A percentile compares a stretch with the other conserved stretches of the same genome.
Evolutionary conservation across 2,888 invertebrate species (phyloP).

Genomic region (Scelioninae gen. 1): DNA sequence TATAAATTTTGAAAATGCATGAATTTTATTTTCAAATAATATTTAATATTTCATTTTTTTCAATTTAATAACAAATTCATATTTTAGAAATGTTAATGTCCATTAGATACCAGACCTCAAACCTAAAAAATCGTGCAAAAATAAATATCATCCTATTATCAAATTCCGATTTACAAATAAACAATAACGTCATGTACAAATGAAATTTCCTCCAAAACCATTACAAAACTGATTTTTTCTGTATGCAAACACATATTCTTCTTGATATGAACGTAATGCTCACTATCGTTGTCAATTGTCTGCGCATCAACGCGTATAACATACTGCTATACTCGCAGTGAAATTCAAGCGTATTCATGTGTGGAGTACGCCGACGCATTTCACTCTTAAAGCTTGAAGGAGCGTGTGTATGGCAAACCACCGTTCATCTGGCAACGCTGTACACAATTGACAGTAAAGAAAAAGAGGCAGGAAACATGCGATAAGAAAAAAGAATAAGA

Average conservation of each 20-base stretch:
- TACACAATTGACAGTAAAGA: slow-evolving; percentile 41
- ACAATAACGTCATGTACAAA: too few relatives aligned
- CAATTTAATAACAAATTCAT: too few relatives aligned
- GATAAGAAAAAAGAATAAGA: background rate
- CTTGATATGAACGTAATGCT: slow-evolving; percentile 23
- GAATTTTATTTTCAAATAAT: too few relatives aligned
- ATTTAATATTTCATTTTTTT: too few relatives aligned
- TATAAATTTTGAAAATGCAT: too few relatives aligned
- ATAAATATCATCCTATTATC: too few relatives aligned
- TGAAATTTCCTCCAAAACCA: too few relatives aligned
- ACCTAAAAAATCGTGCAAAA: too few relatives aligned
- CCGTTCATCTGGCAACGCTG: slow-evolving; percentile 71
- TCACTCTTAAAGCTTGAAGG: slow-evolving; percentile 56
- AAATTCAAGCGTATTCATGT: slow-evolving; percentile 62
- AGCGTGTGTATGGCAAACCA: slow-evolving; percentile 74
- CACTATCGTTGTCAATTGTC: slow-evolving; percentile 59
- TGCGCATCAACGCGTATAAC: slow-evolving; percentile 59
- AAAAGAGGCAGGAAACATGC: background rate
- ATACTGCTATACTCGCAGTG: slow-evolving; percentile 41
- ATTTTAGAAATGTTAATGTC: too few relatives aligned
- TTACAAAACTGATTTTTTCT: slow-evolving; percentile 9
- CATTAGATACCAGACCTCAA: too few relatives aligned
- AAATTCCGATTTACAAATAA: too few relatives aligned
- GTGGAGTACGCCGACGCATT: slow-evolving; percentile 41
- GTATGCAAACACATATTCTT: slow-evolving; percentile 15